phyloP scores from a whole-genome alignment of 2,797 vertebrate genomes.

The Enteromius thamalakanensis region DNA sequence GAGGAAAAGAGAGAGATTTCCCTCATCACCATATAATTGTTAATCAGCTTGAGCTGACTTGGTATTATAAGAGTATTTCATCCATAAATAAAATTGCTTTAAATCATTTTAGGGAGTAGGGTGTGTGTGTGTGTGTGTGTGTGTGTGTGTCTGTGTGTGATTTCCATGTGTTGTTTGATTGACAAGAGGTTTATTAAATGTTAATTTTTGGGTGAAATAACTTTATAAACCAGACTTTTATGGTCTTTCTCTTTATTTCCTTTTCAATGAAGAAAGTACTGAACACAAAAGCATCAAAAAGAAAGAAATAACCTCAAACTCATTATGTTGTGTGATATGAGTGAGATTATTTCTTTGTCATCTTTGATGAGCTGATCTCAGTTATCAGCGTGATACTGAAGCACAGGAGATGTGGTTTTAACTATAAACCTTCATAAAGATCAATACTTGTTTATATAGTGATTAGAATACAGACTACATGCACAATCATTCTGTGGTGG shows the following conservation, averaged over 20 bases:
- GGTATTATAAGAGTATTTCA: constrained; percentile 11
- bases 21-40: not conserved
- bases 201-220: constrained; percentile 13
- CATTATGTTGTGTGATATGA: not conserved
- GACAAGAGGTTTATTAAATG: not conserved
- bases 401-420: not conserved
- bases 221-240: not conserved
- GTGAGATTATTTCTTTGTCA: constrained; percentile 3
- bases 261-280: constrained; percentile 39
- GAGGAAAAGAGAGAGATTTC: constrained; percentile 47
- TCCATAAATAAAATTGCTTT: not conserved
- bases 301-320: constrained; percentile 16
- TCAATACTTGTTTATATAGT: not conserved
- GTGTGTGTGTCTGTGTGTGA: not conserved
- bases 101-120: not conserved
- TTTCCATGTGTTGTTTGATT: not conserved
- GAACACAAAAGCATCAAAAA: constrained; percentile 39
- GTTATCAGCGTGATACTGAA: constrained; percentile 26
- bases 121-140: too few species aligned
- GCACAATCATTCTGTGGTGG: not conserved
- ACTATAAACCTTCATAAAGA: not conserved
- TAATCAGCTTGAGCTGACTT: not conserved
- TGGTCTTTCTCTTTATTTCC: constrained; percentile 15
- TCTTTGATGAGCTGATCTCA: constrained; percentile 45
- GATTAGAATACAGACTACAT: not conserved